These are phyloP conservation scores for Tenthredo distinguenda DNA, from an alignment of 2,888 invertebrate genomes.

Conservation along the genomic window DNA sequence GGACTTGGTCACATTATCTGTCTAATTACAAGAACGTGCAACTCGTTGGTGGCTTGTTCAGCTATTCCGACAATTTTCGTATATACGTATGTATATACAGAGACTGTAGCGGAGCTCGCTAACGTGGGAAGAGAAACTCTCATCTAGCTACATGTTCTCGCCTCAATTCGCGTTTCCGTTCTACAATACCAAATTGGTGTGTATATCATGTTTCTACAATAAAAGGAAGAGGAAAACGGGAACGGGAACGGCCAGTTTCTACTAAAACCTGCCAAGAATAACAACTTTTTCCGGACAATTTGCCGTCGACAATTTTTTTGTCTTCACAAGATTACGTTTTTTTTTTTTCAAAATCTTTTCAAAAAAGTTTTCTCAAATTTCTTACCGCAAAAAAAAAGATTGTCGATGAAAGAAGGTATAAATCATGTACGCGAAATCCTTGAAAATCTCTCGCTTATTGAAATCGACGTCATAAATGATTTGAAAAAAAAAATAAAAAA, in stretches of 20 bases:
- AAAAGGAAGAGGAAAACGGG: too few relatives aligned
- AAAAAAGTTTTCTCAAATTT: too few relatives aligned
- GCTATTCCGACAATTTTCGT: constrained; percentile 26
- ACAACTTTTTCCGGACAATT: too few relatives aligned
- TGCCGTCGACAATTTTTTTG: too few relatives aligned
- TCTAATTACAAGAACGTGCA: constrained; percentile 61
- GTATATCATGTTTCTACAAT: neutral
- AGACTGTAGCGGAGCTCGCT: neutral
- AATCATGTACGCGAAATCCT: too few relatives aligned
- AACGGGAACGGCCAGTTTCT: too few relatives aligned
- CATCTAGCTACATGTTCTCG: neutral
- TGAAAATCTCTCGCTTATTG: too few relatives aligned
- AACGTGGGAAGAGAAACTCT: constrained; percentile 7
- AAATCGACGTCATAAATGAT: too few relatives aligned
- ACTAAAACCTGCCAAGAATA: too few relatives aligned
- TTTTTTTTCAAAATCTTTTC: too few relatives aligned
- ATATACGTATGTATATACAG: neutral
- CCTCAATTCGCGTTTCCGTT: constrained; percentile 2
- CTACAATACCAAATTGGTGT: neutral
- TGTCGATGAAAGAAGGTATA: neutral
- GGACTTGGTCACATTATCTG: constrained; percentile 61
- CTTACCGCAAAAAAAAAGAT: too few relatives aligned
- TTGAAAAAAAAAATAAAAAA: neutral
- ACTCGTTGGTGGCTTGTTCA: constrained; percentile 54
- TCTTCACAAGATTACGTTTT: too few relatives aligned